Evolutionary conservation across 2,113 vertebrate genomes (phyloP), one percentile per base, ranked within the genome.

Genomic region (Centropus unirufus): DNA sequence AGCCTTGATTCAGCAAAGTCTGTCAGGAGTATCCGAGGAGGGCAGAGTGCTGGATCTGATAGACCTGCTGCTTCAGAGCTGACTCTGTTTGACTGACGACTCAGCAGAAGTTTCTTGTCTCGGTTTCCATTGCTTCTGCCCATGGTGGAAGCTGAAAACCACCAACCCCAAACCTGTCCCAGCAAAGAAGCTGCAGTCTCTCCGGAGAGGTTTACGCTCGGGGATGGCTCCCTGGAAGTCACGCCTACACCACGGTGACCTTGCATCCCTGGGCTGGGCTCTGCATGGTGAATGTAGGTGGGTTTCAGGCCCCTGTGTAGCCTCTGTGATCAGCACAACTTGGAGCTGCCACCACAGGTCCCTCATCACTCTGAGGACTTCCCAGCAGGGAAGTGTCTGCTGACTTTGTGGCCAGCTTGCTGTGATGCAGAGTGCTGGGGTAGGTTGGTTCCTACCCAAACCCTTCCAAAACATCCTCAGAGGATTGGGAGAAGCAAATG

Each of bases 1-100:
- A 57, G 67, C 74, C 89, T 95, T 85, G 84, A 80, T 95, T 92
- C 82, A 87, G 91, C 83, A 49, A 68, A 84, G 94, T 75, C 49
- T 59, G 8, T 75, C 81, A 69, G 81, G 70, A 70, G 68, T 40
- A 78, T 73, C 72, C 77, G 79, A 66, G 6, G 1, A 11, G 34
- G 61, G 39, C 24, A 36, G 46, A 63, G 76, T 26, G 82, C 83
- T 83, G 85, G 83, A 62, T 83, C 51, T 80, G 49, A 29, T 74
- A 77, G 94, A 90, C 36, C 46, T 79, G 63, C 62, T 55, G 58
- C 73, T 89, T 90, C 54, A 12, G 57, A 87, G 89, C 66, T 12
- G 34, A 82, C 62, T 6, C 16, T 44, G 4, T 73, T 61, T 57
- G 67, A 52, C 74, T 26, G 55, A 51, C 62, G 87, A 20, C 67